Evolutionary conservation across 1,140 invertebrate genomes (phyloP).

Genomic region (Eriosoma lanigerum): DNA sequence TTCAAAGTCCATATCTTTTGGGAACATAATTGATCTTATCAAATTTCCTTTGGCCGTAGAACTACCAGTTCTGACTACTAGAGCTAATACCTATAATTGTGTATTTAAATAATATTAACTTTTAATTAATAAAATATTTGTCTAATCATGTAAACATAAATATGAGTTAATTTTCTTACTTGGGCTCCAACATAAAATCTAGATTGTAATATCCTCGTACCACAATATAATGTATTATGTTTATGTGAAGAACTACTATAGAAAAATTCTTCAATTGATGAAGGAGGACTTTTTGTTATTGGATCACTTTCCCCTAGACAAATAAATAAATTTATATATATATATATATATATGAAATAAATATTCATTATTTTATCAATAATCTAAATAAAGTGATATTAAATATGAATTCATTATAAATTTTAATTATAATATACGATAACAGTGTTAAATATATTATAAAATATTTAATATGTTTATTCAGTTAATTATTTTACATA

Average conservation of each 20-base stretch:
- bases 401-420: no score
- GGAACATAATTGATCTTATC: constrained; percentile 88
- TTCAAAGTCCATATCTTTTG: constrained; percentile 74
- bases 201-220: constrained; percentile 93
- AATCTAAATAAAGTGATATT: no score
- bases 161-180: constrained; percentile 59
- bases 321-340: no score
- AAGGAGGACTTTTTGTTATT: constrained; percentile 75
- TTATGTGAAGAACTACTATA: constrained; percentile 67
- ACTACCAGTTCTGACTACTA: constrained; percentile 85
- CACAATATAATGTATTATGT: constrained; percentile 84
- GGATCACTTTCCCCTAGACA: constrained; percentile 76
- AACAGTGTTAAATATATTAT: no score
- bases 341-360: no score
- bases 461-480: no score
- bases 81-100: constrained; percentile 69
- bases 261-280: constrained; percentile 58
- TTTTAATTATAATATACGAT: no score
- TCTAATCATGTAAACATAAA: not conserved
- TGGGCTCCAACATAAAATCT: constrained; percentile 80
- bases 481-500: no score
- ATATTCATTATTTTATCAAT: no score
- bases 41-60: constrained; percentile 86
- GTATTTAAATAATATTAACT: constrained; percentile 52
- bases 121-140: no score